A percentile compares a stretch with the other conserved stretches of the same genome.
Evolutionary conservation across 1,140 invertebrate species (phyloP).

Genomic region (Eumaeus atala): DNA sequence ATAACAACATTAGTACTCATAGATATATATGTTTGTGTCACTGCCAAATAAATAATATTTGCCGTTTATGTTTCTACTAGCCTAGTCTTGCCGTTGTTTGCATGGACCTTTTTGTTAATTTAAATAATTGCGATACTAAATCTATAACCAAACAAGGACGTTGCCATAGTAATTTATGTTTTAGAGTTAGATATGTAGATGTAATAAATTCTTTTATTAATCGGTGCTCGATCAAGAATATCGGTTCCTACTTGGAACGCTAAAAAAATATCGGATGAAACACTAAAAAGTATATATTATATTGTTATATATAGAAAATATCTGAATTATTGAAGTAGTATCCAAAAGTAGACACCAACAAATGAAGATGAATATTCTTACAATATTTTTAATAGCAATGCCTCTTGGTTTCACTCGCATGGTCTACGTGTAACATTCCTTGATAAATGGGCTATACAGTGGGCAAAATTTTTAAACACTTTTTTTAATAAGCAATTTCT

Average conservation of each 20-base stretch:
- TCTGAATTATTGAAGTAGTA: conserved; percentile 18
- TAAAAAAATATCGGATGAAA: conserved; percentile 29
- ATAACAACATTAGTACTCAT: too few relatives aligned
- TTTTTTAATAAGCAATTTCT: too few relatives aligned
- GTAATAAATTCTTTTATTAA: conserved; percentile 37
- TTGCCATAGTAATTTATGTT: conserved; percentile 65
- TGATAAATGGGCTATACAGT: too few relatives aligned
- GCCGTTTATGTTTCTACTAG: neutral
- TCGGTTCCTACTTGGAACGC: conserved; percentile 21
- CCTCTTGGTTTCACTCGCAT: too few relatives aligned
- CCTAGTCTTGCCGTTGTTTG: neutral
- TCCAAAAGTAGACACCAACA: neutral
- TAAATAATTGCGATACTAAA: conserved; percentile 25
- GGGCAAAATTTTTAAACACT: too few relatives aligned
- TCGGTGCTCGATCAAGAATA: conserved; percentile 52
- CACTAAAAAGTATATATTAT: conserved; percentile 30
- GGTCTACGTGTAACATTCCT: too few relatives aligned
- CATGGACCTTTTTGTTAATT: conserved; percentile 7
- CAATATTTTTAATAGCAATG: neutral
- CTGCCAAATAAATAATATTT: neutral
- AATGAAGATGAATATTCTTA: neutral
- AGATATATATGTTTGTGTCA: too few relatives aligned
- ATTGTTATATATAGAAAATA: conserved; percentile 28
- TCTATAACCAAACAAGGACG: conserved; percentile 62
- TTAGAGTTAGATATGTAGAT: conserved; percentile 37